Evolutionary conservation across 2,888 invertebrate genomes (phyloP).

Genomic region (Cataglyphis cursor): DNA sequence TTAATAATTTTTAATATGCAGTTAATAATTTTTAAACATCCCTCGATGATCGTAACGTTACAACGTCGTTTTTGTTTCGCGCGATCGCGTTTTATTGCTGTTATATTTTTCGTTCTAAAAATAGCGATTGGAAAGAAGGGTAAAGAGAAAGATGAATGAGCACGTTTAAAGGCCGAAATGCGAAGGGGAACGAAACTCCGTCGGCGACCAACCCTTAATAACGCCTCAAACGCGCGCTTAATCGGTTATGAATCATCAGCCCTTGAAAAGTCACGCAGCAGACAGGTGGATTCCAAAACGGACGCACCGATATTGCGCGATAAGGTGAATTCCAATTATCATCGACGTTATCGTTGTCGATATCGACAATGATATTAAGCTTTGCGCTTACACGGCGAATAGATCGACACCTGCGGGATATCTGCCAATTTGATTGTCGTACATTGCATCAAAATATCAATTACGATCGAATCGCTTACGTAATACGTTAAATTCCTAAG

Average conservation of each 20-base stretch:
- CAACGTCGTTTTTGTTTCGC: neutral
- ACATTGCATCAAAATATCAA: slow-evolving; percentile 2
- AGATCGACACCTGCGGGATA: slow-evolving; percentile 16
- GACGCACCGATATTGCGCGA: slow-evolving; percentile 23
- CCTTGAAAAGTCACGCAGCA: slow-evolving; percentile 38
- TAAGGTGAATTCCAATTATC: slow-evolving; percentile 43
- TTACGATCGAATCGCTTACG: slow-evolving; percentile 4
- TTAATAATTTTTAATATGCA: neutral
- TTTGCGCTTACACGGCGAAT: slow-evolving; percentile 2
- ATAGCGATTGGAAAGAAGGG: neutral
- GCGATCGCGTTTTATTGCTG: no score
- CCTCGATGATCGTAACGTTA: neutral
- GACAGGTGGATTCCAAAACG: slow-evolving; percentile 45
- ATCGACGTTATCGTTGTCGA: slow-evolving; percentile 24
- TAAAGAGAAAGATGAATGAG: neutral
- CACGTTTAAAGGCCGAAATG: neutral
- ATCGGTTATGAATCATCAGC: slow-evolving; percentile 47
- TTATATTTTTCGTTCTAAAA: neutral
- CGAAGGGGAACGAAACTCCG: neutral
- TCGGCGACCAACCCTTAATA: slow-evolving; percentile 1
- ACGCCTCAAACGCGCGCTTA: neutral
- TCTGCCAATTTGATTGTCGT: slow-evolving; percentile 17
- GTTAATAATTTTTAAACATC: no score
- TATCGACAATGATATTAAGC: slow-evolving; percentile 18
- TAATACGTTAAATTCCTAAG: neutral